These are phyloP conservation scores for Temnothorax curvispinosus DNA, from an alignment of 1,140 invertebrate species.

Conservation along the genomic window DNA sequence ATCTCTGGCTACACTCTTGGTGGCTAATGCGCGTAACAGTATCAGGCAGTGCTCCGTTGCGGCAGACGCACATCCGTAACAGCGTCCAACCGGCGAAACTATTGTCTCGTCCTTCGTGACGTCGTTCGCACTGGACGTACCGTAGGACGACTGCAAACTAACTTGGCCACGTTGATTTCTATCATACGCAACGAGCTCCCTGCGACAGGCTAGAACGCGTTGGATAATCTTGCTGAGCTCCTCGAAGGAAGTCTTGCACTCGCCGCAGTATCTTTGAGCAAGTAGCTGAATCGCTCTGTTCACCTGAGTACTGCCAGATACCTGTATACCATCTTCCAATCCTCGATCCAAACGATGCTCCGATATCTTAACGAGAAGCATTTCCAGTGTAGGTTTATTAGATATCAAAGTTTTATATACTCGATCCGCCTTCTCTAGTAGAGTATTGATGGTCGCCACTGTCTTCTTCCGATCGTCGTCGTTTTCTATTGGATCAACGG, in stretches of 20 bases:
- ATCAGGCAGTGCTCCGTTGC: slow-evolving; percentile 98
- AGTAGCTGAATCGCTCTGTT: slow-evolving; percentile 94
- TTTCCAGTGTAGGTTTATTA: slow-evolving; percentile 96
- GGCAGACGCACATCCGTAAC: slow-evolving; percentile 94
- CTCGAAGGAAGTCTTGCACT: slow-evolving; percentile 97
- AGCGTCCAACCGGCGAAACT: slow-evolving; percentile 85
- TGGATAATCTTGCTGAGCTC: slow-evolving; percentile 98
- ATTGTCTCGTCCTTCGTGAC: slow-evolving; percentile 58
- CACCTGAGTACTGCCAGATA: slow-evolving; percentile 88
- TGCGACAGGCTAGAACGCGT: slow-evolving; percentile 94
- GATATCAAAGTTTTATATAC: slow-evolving; percentile 96
- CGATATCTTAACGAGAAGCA: slow-evolving; percentile 91
- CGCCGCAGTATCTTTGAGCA: slow-evolving; percentile 97
- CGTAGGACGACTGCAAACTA: slow-evolving; percentile 34
- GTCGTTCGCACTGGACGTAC: slow-evolving; percentile 60
- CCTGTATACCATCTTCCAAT: slow-evolving; percentile 87
- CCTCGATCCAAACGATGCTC: slow-evolving; percentile 90
- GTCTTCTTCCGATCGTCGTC: slow-evolving; percentile 99
- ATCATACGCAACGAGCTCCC: slow-evolving; percentile 97
- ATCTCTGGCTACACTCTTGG: slow-evolving; percentile 91
- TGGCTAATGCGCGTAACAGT: slow-evolving; percentile 95
- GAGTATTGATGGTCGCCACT: slow-evolving; percentile 94
- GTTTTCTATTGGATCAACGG: slow-evolving; percentile 98
- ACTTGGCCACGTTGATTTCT: slow-evolving; percentile 89
- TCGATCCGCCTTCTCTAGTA: slow-evolving; percentile 97